These are phyloP conservation scores for Amblyornis subalaris DNA, from an alignment of 2,113 vertebrate genomes.

Conservation along the genomic window DNA sequence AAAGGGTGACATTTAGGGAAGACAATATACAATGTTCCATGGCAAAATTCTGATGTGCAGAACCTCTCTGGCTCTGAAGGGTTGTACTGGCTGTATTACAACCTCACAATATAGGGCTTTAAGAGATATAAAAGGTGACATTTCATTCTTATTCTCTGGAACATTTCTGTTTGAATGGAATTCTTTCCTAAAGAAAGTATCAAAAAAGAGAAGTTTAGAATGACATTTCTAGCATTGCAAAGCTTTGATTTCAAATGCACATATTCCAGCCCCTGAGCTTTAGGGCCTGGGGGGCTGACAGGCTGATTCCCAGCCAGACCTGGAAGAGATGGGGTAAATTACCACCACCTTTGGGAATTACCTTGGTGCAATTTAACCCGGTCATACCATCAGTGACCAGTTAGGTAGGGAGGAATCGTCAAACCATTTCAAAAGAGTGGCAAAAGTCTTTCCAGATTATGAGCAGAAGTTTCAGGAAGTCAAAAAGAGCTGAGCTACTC, in stretches of 20 bases:
- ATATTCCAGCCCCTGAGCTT: not conserved
- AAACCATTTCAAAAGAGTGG: not conserved
- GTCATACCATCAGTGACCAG: not conserved
- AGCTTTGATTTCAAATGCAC: slow-evolving; percentile 9
- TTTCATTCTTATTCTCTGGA: slow-evolving; percentile 2
- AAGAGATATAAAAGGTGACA: slow-evolving; percentile 6
- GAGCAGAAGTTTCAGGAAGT: not conserved
- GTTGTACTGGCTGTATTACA: not conserved
- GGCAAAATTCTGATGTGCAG: not conserved
- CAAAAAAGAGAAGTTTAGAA: not conserved
- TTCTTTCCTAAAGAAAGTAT: not conserved
- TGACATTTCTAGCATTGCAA: not conserved
- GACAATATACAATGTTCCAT: not conserved
- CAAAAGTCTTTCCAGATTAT: not conserved
- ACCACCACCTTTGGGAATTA: not conserved
- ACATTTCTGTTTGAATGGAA: slow-evolving; percentile 27
- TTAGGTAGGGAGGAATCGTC: not conserved
- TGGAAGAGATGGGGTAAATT: not conserved
- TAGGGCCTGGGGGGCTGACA: not conserved
- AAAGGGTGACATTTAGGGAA: not conserved
- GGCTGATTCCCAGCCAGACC: not conserved
- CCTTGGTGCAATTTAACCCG: not conserved
- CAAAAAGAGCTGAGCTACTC: not conserved
- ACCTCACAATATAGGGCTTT: not conserved
- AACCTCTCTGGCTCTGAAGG: not conserved